phyloP scores from a whole-genome alignment of 2,888 invertebrate species.

The Leptarthrus brevirostris region DNA sequence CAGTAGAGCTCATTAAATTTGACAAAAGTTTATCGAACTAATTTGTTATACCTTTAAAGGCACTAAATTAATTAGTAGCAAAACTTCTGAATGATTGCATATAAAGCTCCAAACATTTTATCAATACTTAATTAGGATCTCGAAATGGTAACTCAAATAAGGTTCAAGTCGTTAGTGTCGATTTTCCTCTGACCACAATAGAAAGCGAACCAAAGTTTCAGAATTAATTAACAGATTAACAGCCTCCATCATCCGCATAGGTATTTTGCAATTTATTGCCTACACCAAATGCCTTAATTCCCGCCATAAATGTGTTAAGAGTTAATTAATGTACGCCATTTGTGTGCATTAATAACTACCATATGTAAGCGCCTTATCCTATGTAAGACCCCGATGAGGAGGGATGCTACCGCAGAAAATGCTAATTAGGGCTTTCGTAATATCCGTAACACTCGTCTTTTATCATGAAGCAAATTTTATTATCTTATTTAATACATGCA shows the following conservation, averaged over 20 bases:
- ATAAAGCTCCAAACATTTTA: too few species aligned
- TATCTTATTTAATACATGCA: slow-evolving; percentile 45
- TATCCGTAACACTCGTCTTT: slow-evolving; percentile 45
- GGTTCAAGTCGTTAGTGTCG: too few species aligned
- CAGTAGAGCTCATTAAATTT: too few species aligned
- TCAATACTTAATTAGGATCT: too few species aligned
- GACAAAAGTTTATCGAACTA: too few species aligned
- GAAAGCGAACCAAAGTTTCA: too few species aligned
- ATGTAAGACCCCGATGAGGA: slow-evolving; percentile 14
- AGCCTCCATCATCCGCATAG: slow-evolving; percentile 7
- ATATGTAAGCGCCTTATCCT: slow-evolving; percentile 48
- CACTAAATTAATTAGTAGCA: too few species aligned
- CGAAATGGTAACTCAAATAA: too few species aligned
- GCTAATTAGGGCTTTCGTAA: slow-evolving; percentile 43
- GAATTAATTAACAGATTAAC: slow-evolving; percentile 35
- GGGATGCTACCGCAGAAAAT: slow-evolving; percentile 31
- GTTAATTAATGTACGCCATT: slow-evolving; percentile 54
- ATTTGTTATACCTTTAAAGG: too few species aligned
- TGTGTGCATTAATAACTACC: slow-evolving; percentile 52
- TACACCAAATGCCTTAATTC: slow-evolving; percentile 44
- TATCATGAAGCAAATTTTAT: slow-evolving; percentile 45
- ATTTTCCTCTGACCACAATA: too few species aligned
- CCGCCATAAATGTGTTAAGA: slow-evolving; percentile 47
- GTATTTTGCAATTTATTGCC: slow-evolving; percentile 33
- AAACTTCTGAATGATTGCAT: too few species aligned